A percentile compares a stretch with the other conserved stretches of the same genome.
Conservation (phyloP, 1,140 invertebrate species). For the Hesperophylax magnus region DNA sequence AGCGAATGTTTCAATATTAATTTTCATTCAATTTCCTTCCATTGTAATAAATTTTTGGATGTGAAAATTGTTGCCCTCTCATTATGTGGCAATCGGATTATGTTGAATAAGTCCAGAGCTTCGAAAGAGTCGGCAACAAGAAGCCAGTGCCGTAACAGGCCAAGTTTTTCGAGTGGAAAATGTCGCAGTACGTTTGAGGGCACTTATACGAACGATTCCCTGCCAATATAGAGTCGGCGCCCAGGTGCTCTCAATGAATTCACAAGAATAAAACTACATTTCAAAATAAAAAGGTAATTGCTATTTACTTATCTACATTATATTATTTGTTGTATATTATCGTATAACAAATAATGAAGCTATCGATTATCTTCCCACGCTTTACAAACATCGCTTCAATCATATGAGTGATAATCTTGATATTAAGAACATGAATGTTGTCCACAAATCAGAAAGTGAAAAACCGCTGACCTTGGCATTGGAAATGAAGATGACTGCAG, state of each 20-base stretch:
- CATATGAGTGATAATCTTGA: too few species aligned
- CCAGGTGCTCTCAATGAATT: not conserved
- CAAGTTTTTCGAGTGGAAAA: constrained; percentile 33
- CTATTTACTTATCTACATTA: too few species aligned
- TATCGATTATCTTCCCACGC: too few species aligned
- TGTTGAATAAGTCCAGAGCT: not conserved
- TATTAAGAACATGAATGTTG: too few species aligned
- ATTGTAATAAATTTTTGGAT: not conserved
- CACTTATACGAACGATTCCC: constrained; percentile 20
- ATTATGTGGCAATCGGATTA: not conserved
- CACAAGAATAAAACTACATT: not conserved
- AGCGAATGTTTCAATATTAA: not conserved
- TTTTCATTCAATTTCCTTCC: constrained; percentile 5
- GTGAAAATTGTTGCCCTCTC: not conserved
- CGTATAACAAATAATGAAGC: too few species aligned
- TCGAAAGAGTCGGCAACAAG: not conserved
- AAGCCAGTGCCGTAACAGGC: not conserved
- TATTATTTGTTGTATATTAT: too few species aligned
- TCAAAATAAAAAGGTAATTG: too few species aligned
- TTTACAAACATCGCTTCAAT: too few species aligned
- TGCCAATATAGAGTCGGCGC: not conserved
- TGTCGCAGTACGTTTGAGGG: constrained; percentile 34
- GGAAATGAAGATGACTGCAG: too few species aligned
- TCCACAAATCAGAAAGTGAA: too few species aligned
- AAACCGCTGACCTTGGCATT: too few species aligned